phyloP scores from a whole-genome alignment of 1,140 invertebrate species.

The Cepaea nemoralis region DNA sequence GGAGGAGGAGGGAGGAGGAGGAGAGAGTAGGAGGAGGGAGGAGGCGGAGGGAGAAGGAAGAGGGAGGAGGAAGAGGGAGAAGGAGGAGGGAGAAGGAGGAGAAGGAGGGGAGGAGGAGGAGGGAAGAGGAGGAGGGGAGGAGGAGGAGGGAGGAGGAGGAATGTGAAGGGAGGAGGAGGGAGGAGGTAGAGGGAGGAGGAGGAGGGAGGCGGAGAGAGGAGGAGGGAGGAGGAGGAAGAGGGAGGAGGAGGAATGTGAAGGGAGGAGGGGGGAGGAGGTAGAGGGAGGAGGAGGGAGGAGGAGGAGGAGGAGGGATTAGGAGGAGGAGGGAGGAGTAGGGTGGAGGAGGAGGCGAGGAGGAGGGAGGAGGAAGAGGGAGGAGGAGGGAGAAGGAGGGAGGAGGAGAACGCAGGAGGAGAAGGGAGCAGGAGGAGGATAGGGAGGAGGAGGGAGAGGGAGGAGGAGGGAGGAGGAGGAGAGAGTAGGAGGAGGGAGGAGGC shows the following conservation, averaged over 20 bases:
- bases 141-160: neutral
- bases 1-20: constrained; percentile 23
- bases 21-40: no score
- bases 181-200: neutral
- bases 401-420: neutral
- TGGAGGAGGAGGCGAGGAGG: no score
- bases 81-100: neutral
- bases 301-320: neutral
- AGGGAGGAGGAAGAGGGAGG: neutral
- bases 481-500: neutral
- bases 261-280: no score
- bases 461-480: neutral
- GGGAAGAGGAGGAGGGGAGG: neutral
- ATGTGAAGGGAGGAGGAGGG: no score
- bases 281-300: neutral
- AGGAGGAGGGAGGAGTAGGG: neutral
- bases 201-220: neutral
- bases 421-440: neutral
- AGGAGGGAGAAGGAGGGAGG: neutral
- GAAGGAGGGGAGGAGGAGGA: neutral
- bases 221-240: constrained; percentile 2
- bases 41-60: constrained; percentile 1
- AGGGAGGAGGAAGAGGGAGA: neutral
- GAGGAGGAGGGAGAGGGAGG: neutral
- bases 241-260: neutral